phyloP scores from a whole-genome alignment of 2,888 invertebrate species.

The Latrodectus hesperus region DNA sequence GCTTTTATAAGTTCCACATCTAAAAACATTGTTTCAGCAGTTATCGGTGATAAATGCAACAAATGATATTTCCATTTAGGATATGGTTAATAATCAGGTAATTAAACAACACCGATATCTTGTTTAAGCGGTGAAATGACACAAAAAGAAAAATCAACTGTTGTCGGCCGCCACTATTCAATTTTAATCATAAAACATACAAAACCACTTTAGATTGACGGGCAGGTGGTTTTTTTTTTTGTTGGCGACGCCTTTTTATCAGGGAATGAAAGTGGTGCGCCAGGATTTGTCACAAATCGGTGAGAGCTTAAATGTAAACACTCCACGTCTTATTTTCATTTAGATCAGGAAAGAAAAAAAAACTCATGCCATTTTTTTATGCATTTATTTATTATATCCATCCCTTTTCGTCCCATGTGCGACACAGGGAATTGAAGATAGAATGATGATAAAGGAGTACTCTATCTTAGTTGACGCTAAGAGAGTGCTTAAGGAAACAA shows the following conservation, averaged over 20 bases:
- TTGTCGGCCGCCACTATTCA: not conserved
- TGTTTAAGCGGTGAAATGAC: not conserved
- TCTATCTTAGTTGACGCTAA: too few relatives aligned
- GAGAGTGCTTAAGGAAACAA: too few relatives aligned
- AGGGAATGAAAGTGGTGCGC: constrained; percentile 5
- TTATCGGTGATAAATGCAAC: too few relatives aligned
- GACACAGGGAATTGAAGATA: too few relatives aligned
- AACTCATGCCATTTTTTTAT: not conserved
- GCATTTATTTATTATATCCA: too few relatives aligned
- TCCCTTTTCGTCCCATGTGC: too few relatives aligned
- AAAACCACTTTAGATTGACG: constrained; percentile 43
- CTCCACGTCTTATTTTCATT: constrained; percentile 51
- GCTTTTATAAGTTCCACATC: too few relatives aligned
- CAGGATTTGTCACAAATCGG: constrained; percentile 15
- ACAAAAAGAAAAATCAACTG: not conserved
- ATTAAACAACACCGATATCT: too few relatives aligned
- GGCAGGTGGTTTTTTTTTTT: constrained; percentile 37
- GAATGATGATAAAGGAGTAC: too few relatives aligned
- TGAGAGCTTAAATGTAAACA: constrained; percentile 58
- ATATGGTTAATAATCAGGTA: too few relatives aligned
- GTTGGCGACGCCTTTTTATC: constrained; percentile 22
- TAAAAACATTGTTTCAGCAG: too few relatives aligned
- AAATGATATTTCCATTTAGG: too few relatives aligned
- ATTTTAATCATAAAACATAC: constrained; percentile 39
- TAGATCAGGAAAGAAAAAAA: constrained; percentile 13